Percentiles rank a stretch among this genome's conserved stretches.
Evolutionary conservation across 2,113 vertebrate species (phyloP).

Genomic region (Thalassoma bifasciatum): DNA sequence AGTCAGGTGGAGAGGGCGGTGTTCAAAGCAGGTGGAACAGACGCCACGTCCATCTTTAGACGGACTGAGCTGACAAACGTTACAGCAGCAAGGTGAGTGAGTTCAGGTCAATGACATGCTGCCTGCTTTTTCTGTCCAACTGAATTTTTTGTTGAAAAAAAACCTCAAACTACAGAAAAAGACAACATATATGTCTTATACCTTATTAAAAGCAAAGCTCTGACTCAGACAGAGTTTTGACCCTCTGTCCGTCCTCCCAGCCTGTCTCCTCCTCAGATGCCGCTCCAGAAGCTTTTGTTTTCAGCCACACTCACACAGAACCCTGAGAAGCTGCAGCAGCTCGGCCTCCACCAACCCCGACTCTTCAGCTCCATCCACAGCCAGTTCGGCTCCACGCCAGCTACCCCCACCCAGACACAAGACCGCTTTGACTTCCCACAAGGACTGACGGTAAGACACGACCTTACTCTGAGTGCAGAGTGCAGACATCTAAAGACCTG

Average conservation of each 20-base stretch:
- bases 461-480: not conserved
- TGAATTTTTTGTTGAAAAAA: too few species aligned
- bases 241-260: constrained; percentile 68
- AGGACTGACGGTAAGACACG: constrained; percentile 85
- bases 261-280: constrained; percentile 86
- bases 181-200: too few species aligned
- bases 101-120: too few species aligned
- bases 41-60: constrained; percentile 74
- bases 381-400: accelerated
- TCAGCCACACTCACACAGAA: constrained; percentile 95
- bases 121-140: too few species aligned
- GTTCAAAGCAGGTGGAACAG: constrained; percentile 61
- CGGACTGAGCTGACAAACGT: constrained; percentile 77
- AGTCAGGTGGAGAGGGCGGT: constrained; percentile 87
- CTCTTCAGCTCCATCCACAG: constrained; percentile 88
- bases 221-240: too few species aligned
- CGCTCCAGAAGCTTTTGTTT: constrained; percentile 95
- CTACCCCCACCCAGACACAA: not conserved
- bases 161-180: too few species aligned
- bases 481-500: not conserved
- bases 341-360: constrained; percentile 90
- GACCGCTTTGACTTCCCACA: constrained; percentile 87
- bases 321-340: constrained; percentile 93
- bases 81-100: constrained; percentile 88
- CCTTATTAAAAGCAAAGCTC: too few species aligned